Conservation (phyloP, 2,888 invertebrate species). For the Acholoe squamosa region DNA sequence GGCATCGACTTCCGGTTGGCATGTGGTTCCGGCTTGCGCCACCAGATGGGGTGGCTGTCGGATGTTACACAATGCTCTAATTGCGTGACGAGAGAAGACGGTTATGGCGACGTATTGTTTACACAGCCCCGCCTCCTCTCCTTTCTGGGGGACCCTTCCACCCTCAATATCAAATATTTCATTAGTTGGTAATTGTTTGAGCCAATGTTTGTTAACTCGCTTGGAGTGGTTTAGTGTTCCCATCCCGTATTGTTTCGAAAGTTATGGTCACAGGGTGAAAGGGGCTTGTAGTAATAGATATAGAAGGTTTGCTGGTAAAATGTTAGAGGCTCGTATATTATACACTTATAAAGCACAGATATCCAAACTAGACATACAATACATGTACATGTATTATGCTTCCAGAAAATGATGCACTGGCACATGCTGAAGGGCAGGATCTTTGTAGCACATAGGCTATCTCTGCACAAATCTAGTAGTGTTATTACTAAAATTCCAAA, state of each 20-base stretch:
- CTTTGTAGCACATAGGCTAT: no score
- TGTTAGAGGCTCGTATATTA: no score
- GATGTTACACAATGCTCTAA: conserved; percentile 27
- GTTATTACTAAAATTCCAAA: no score
- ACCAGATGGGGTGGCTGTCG: conserved; percentile 27
- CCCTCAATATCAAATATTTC: conserved; percentile 57
- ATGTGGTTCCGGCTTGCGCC: neutral
- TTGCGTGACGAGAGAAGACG: conserved; percentile 7
- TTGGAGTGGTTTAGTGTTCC: conserved; percentile 33
- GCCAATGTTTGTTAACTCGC: conserved; percentile 46
- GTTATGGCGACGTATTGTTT: conserved; percentile 21
- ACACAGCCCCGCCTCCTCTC: conserved; percentile 2
- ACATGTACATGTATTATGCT: no score
- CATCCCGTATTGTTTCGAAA: neutral
- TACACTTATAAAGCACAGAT: no score
- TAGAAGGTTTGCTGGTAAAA: no score
- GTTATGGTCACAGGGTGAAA: neutral
- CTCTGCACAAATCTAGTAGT: no score
- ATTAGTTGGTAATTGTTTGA: conserved; percentile 58
- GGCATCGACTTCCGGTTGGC: neutral
- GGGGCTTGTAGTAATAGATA: neutral
- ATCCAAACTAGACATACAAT: no score
- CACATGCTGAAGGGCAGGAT: no score
- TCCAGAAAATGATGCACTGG: no score
- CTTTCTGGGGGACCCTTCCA: conserved; percentile 2